These are phyloP conservation scores for Saxidomus purpurata DNA, from an alignment of 1,140 invertebrate genomes.

Conservation along the genomic window DNA sequence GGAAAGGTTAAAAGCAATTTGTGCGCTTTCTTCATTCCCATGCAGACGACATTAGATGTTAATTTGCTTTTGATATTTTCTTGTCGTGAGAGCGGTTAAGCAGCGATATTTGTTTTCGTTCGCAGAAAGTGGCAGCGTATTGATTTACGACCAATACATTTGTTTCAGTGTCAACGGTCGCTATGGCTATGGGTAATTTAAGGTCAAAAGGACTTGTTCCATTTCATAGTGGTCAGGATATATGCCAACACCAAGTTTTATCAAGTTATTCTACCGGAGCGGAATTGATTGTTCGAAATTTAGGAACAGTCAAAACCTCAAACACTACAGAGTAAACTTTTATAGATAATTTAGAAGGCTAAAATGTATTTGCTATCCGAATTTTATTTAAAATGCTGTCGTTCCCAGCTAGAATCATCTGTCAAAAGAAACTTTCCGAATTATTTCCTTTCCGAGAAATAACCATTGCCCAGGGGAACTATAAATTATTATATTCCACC, in stretches of 20 bases:
- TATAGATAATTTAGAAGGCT: no score
- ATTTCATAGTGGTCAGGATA: neutral
- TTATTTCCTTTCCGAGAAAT: conserved; percentile 28
- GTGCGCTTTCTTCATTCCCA: conserved; percentile 11
- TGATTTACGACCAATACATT: conserved; percentile 19
- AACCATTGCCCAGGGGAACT: conserved; percentile 6
- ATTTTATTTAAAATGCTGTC: conserved; percentile 9
- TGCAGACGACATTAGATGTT: conserved; percentile 22
- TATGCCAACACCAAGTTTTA: neutral
- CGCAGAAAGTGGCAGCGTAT: neutral
- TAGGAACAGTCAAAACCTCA: no score
- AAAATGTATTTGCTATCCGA: no score
- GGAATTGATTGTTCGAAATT: no score
- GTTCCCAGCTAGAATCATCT: neutral
- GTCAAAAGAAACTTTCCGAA: conserved; percentile 33
- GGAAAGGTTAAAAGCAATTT: conserved; percentile 47
- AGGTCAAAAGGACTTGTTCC: neutral
- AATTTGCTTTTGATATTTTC: conserved; percentile 41
- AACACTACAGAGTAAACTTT: no score
- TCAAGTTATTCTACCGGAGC: neutral
- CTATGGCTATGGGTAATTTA: neutral
- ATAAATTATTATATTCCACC: conserved; percentile 48
- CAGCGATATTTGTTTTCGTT: neutral
- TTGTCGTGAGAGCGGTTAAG: conserved; percentile 6
- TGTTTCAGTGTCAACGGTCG: neutral